Percentiles rank a stretch among this genome's conserved stretches.
Evolutionary conservation across 2,797 vertebrate genomes (phyloP).

Genomic region (Coracias cyanogaster): DNA sequence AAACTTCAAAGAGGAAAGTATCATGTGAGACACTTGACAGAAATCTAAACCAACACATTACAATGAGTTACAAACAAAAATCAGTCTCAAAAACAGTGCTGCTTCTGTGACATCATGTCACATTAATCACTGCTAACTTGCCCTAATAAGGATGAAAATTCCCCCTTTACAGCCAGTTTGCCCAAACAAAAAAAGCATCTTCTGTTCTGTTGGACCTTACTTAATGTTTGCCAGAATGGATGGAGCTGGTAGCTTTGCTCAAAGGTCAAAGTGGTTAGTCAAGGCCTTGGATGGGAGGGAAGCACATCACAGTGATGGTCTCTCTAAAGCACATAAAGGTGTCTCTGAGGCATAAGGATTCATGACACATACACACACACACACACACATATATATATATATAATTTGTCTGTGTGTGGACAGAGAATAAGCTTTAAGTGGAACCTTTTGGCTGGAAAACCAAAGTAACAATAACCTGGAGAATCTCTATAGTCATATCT

Average conservation of each 20-base stretch:
- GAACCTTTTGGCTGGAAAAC: not conserved
- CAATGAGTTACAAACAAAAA: slow-evolving; percentile 26
- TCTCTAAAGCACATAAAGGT: not conserved
- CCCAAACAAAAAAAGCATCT: not conserved
- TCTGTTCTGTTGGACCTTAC: not conserved
- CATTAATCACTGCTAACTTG: slow-evolving; percentile 20
- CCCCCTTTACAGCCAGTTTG: not conserved
- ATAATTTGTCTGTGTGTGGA: not conserved
- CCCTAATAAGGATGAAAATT: slow-evolving; percentile 64
- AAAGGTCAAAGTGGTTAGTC: not conserved
- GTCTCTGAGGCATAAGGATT: not conserved
- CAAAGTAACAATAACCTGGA: not conserved
- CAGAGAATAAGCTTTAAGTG: not conserved
- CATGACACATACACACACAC: not conserved
- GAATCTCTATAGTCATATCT: not conserved
- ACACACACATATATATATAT: not conserved
- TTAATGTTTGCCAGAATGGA: not conserved
- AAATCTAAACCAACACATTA: slow-evolving; percentile 41
- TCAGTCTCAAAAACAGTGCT: not conserved
- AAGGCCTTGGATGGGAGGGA: not conserved
- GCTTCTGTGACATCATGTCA: slow-evolving; percentile 30
- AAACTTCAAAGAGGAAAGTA: not conserved
- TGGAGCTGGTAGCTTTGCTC: not conserved
- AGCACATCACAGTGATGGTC: not conserved
- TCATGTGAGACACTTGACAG: not conserved